Base-by-base conservation (phyloP, 2,113 vertebrate genomes). In the Capreolus pygargus region DNA sequence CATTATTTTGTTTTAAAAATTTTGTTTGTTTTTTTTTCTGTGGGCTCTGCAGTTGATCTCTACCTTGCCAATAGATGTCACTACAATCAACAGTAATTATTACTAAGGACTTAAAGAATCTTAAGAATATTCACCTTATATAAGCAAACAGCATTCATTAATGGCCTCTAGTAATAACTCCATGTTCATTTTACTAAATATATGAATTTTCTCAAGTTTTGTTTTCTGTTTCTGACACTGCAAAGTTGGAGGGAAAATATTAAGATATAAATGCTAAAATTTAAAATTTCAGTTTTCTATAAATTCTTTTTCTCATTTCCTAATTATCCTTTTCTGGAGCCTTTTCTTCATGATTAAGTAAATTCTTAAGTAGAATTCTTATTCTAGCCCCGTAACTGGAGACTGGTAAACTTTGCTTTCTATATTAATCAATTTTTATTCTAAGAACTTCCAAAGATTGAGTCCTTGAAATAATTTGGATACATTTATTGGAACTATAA, bases 1-100 rank as follows among this genome's bases (percentile, higher is more conserved):
- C 60, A 13, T 36, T 21, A 55, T 91, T 74, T 57, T 15, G 6
- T 19, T 78, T 95, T 57, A 82, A 76, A 85, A 67, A 27, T 61
- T 91, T 82, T 61, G 16, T 54, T 36, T 67, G 0, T 45, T 86
- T 27, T 1, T 1, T 2, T 94, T 74, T 89, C 1, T 82, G 47
- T 70, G 58, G 45, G 45, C 94, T 30, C 0, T 88, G 97, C 23
- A 87, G 97, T 96, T 98, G 96, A 97, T 81, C 98, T 0, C 96
- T 96, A 39, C 97, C 91, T 99, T 97, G 97, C 99, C 99, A 98
- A 98, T 98, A 99, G 99, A 98, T 99, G 99, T 99, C 99, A 99
- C 98, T 99, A 70, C 97, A 98, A 97, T 97, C 99, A 99, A 96
- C 98, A 98, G 97, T 97, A 98, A 97, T 95, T 79, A 96, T 61